phyloP scores from a whole-genome alignment of 2,888 invertebrate genomes.

The Notodonta ziczac region DNA sequence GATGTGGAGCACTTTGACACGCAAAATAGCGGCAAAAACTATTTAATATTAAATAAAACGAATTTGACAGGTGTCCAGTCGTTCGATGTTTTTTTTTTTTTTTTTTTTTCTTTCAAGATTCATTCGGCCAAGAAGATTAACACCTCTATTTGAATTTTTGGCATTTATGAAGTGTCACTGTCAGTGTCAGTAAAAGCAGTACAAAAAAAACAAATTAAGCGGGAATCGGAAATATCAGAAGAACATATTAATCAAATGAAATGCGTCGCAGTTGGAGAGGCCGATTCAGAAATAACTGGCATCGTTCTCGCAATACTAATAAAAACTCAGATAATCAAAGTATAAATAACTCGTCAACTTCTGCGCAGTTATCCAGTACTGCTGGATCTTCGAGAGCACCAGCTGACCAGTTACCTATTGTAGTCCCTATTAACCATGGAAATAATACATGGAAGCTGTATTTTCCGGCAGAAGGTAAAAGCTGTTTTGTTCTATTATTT shows the following conservation, averaged over 20 bases:
- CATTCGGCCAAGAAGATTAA: no score
- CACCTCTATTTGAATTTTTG: no score
- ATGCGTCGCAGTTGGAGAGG: conserved; percentile 78
- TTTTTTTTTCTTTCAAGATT: no score
- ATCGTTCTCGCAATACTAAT: conserved; percentile 49
- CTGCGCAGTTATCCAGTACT: conserved; percentile 47
- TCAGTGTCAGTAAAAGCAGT: no score
- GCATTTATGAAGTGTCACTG: no score
- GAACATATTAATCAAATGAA: conserved; percentile 12
- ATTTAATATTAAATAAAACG: no score
- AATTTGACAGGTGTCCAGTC: no score
- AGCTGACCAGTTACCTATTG: conserved; percentile 68
- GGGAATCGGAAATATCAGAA: background rate
- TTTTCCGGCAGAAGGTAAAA: conserved; percentile 88
- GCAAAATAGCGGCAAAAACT: no score
- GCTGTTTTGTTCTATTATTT: background rate
- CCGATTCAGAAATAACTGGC: conserved; percentile 67
- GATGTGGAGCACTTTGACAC: no score
- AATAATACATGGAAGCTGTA: conserved; percentile 92
- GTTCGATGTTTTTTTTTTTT: no score
- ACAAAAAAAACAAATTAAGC: background rate
- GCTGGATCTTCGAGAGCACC: conserved; percentile 68
- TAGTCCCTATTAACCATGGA: conserved; percentile 54
- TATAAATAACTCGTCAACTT: conserved; percentile 56
- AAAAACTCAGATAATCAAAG: conserved; percentile 52